These are phyloP conservation scores for Epinephelus cyanopodus DNA, from an alignment of 2,113 vertebrate genomes.

Conservation along the genomic window DNA sequence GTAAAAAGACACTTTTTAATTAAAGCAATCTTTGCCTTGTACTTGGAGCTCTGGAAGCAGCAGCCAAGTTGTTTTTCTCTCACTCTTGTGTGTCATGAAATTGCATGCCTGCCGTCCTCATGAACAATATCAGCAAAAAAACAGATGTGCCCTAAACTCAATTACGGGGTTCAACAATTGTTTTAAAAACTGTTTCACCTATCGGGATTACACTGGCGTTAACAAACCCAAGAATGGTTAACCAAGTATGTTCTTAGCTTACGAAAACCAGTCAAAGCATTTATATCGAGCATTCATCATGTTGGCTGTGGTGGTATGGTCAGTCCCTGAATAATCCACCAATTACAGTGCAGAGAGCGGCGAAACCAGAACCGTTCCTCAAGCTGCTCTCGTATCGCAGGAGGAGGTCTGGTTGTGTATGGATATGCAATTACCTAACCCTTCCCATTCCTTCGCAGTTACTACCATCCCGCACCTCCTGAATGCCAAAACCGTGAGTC, in stretches of 20 bases:
- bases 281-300: constrained; percentile 48
- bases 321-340: constrained; percentile 64
- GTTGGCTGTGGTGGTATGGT: constrained; percentile 49
- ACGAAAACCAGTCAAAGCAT: constrained; percentile 50
- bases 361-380: constrained; percentile 50
- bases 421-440: constrained; percentile 62
- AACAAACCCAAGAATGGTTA: constrained; percentile 48
- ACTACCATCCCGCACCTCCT: constrained; percentile 40
- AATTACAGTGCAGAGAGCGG: constrained; percentile 60
- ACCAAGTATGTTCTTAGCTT: constrained; percentile 49
- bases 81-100: constrained; percentile 65
- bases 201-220: constrained; percentile 15
- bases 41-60: constrained; percentile 52
- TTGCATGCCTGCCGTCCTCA: constrained; percentile 62
- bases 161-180: constrained; percentile 65
- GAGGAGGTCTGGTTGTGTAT: constrained; percentile 49
- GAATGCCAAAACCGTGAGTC: constrained; percentile 60
- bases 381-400: constrained; percentile 27
- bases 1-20: constrained; percentile 81
- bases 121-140: constrained; percentile 60
- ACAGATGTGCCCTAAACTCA: constrained; percentile 76
- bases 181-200: constrained; percentile 58
- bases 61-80: constrained; percentile 64
- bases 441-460: constrained; percentile 49
- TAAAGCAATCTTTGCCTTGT: constrained; percentile 70